phyloP scores from a whole-genome alignment of 2,797 vertebrate species.

The Rhodeus uyekii region DNA sequence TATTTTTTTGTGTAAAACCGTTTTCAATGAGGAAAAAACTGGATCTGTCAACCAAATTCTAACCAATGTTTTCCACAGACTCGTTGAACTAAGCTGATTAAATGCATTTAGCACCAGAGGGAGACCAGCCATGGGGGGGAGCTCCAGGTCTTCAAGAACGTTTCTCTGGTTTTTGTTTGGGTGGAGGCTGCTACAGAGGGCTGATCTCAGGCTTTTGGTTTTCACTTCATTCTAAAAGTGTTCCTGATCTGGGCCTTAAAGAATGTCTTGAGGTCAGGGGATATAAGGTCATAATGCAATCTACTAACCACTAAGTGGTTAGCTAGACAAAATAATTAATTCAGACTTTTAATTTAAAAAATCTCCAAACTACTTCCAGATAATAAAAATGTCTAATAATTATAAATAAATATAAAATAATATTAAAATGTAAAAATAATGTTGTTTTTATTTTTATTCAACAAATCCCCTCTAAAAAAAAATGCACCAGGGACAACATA shows the following conservation, averaged over 20 bases:
- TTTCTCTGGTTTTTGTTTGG: not conserved
- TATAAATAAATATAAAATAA: not conserved
- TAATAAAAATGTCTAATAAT: not conserved
- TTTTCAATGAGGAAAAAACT: not conserved
- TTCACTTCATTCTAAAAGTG: not conserved
- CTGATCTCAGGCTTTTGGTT: conserved; percentile 14
- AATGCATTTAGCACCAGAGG: not conserved
- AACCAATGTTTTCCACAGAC: not conserved
- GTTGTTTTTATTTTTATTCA: not conserved
- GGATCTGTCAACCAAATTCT: not conserved
- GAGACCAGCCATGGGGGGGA: conserved; percentile 42
- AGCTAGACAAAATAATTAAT: conserved; percentile 3
- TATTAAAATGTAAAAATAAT: not conserved
- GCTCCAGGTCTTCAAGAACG: conserved; percentile 25
- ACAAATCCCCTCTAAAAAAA: not conserved
- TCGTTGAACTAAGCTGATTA: not conserved
- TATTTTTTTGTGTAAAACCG: not conserved
- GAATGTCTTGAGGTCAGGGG: conserved; percentile 10
- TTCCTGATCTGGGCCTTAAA: conserved; percentile 10
- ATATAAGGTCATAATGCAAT: not conserved
- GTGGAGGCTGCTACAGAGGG: not conserved
- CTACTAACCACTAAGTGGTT: not conserved
- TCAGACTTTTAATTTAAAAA: not conserved
- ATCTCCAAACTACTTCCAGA: not conserved
- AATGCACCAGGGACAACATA: not conserved